A percentile compares a stretch with the other conserved stretches of the same genome.
phyloP scores from a whole-genome alignment of 2,113 vertebrate species.

The Penelope pileata region DNA sequence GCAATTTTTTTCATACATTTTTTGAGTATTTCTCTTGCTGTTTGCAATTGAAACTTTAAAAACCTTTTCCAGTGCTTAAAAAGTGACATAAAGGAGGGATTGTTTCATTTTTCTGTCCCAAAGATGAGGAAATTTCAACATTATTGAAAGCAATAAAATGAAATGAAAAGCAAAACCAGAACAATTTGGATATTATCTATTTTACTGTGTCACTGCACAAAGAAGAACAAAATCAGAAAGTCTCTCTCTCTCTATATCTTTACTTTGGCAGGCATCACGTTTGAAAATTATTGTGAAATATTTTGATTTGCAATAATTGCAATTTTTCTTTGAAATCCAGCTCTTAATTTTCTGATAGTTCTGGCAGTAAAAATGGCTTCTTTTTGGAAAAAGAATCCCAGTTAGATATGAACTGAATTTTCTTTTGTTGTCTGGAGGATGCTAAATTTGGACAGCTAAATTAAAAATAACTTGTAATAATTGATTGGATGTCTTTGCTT shows the following conservation, averaged over 20 bases:
- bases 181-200: background rate
- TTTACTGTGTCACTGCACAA: background rate
- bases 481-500: background rate
- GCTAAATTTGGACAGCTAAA: background rate
- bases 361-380: background rate
- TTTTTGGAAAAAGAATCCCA: background rate
- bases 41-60: background rate
- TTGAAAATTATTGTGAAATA: background rate
- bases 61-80: background rate
- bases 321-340: background rate
- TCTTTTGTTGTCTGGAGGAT: background rate
- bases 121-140: background rate
- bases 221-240: background rate
- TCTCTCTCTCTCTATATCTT: background rate
- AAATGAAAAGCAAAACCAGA: background rate
- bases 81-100: background rate
- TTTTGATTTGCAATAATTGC: background rate
- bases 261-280: background rate
- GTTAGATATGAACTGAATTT: background rate
- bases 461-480: background rate
- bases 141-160: background rate
- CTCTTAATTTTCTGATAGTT: background rate
- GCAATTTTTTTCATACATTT: background rate
- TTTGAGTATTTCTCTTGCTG: background rate
- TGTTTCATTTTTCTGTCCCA: background rate